Conservation (phyloP, 2,113 vertebrate genomes). For the Cardinalis cardinalis region DNA sequence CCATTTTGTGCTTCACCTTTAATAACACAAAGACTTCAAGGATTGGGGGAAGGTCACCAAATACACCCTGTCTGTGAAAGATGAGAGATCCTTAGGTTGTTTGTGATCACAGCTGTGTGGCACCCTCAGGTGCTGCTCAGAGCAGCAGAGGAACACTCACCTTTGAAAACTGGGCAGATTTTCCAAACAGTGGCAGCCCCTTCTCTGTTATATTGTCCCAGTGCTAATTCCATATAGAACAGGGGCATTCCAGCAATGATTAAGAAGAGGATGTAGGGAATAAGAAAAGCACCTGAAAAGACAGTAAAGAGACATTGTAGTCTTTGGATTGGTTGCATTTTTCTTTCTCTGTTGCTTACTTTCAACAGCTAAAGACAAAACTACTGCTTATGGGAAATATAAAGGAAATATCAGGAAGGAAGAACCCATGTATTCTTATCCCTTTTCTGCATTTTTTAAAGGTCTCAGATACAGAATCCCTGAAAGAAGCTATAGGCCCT, state of each 20-base stretch:
- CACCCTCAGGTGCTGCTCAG: background rate
- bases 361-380: background rate
- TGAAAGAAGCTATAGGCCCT: background rate
- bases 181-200: constrained; percentile 98
- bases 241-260: constrained; percentile 98
- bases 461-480: background rate
- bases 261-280: constrained; percentile 93
- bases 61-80: background rate
- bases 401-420: background rate
- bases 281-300: constrained; percentile 91
- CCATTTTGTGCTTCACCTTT: background rate
- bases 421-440: background rate
- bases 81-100: background rate
- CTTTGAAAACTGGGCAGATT: constrained; percentile 98
- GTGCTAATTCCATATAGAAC: constrained; percentile 98
- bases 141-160: constrained; percentile 64
- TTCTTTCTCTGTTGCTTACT: background rate
- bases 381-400: background rate
- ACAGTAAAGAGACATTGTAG: background rate
- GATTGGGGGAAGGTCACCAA: background rate
- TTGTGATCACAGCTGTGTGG: background rate
- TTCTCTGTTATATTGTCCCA: constrained; percentile 96
- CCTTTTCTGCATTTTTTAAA: background rate
- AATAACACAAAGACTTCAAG: background rate
- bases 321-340: background rate